These are phyloP conservation scores for Neria commutata DNA, from an alignment of 2,888 invertebrate genomes.

Conservation along the genomic window DNA sequence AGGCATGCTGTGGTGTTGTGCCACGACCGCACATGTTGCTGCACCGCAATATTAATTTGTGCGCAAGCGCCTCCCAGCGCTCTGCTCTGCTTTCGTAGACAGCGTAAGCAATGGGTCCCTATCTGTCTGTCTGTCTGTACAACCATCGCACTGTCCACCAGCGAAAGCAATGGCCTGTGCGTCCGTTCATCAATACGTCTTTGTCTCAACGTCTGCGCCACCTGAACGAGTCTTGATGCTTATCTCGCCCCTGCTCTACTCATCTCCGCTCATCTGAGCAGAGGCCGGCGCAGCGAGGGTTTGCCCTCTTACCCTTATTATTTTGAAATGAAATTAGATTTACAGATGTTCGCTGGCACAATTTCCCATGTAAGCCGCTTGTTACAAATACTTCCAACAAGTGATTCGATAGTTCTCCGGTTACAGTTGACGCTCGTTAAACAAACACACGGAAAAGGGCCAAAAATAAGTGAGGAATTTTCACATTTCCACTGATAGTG, in stretches of 20 bases:
- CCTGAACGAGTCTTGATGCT: slow-evolving; percentile 28
- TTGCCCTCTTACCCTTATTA: slow-evolving; percentile 43
- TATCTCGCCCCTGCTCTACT: background rate
- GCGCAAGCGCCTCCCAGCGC: slow-evolving; percentile 47
- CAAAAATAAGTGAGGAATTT: slow-evolving; percentile 2
- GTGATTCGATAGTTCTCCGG: slow-evolving; percentile 43
- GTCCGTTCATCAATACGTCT: too few relatives aligned
- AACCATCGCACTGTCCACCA: slow-evolving; percentile 25
- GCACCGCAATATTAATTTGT: slow-evolving; percentile 49
- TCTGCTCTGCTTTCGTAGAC: slow-evolving; percentile 3
- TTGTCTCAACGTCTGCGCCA: slow-evolving; percentile 25
- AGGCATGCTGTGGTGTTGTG: background rate
- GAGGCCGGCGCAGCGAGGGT: slow-evolving; percentile 22
- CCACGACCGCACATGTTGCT: slow-evolving; percentile 46
- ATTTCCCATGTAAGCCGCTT: slow-evolving; percentile 14
- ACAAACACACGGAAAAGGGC: too few relatives aligned
- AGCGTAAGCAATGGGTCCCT: too few relatives aligned
- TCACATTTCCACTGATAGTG: background rate
- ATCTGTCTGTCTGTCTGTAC: slow-evolving; percentile 4
- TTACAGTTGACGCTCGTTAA: background rate
- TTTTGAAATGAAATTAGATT: slow-evolving; percentile 55
- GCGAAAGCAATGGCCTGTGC: slow-evolving; percentile 36
- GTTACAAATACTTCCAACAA: slow-evolving; percentile 29
- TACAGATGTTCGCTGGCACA: slow-evolving; percentile 46
- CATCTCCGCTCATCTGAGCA: background rate